Evolutionary conservation across 2,888 invertebrate species (phyloP).

Genomic region (Orthonevra nobilis): DNA sequence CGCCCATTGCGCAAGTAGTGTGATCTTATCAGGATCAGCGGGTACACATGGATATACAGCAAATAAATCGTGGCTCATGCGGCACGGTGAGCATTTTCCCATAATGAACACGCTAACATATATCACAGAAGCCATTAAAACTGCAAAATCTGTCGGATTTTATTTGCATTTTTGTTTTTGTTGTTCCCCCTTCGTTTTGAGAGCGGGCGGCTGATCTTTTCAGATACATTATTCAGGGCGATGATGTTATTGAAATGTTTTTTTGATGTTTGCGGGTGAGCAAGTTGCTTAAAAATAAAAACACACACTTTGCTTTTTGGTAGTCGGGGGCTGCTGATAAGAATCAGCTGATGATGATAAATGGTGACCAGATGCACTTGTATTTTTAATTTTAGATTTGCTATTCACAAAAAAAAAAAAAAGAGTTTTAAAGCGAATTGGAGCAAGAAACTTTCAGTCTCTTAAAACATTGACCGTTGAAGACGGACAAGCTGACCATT

Average conservation of each 20-base stretch:
- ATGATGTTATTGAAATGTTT: constrained; percentile 51
- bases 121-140: constrained; percentile 71
- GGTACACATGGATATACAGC: constrained; percentile 34
- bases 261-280: constrained; percentile 8
- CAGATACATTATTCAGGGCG: constrained; percentile 20
- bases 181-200: constrained; percentile 9
- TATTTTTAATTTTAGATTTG: not conserved
- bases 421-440: too few relatives aligned
- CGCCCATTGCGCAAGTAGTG: constrained; percentile 48
- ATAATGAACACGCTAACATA: constrained; percentile 70
- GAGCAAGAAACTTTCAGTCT: too few relatives aligned
- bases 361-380: constrained; percentile 62
- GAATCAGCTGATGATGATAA: constrained; percentile 62
- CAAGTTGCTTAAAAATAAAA: constrained; percentile 34
- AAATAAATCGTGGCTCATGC: constrained; percentile 54
- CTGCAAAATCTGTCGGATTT: constrained; percentile 69
- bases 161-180: constrained; percentile 36
- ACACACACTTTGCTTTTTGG: constrained; percentile 7
- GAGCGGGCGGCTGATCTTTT: constrained; percentile 39
- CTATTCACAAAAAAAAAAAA: too few relatives aligned
- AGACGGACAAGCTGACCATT: too few relatives aligned
- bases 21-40: constrained; percentile 67
- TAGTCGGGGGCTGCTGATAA: too few relatives aligned
- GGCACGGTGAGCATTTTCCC: constrained; percentile 62
- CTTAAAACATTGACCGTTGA: too few relatives aligned